Conservation (phyloP, 1,140 invertebrate species). For the Atta cephalotes region DNA sequence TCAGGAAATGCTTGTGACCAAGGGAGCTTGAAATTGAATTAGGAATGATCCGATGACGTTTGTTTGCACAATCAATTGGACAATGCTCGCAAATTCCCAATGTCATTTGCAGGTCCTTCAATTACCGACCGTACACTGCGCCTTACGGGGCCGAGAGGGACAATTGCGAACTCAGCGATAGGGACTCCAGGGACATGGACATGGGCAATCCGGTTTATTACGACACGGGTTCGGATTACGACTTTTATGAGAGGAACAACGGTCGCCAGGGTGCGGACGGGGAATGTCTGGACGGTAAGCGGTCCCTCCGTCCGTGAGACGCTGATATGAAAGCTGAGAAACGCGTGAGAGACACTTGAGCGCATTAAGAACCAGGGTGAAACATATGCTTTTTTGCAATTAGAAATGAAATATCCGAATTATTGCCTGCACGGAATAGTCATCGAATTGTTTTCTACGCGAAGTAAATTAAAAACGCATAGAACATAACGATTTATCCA, state of each 20-base stretch:
- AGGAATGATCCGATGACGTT: slow-evolving; percentile 38
- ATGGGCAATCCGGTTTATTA: slow-evolving; percentile 94
- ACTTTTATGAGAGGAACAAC: slow-evolving; percentile 94
- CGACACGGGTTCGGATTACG: slow-evolving; percentile 93
- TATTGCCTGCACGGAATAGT: not conserved
- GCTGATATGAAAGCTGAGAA: not conserved
- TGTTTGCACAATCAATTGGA: slow-evolving; percentile 47
- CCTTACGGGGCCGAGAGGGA: slow-evolving; percentile 91
- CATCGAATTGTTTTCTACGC: not conserved
- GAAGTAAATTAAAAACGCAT: not conserved
- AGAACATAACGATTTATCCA: not conserved
- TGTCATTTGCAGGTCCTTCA: slow-evolving; percentile 92
- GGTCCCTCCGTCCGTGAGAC: slow-evolving; percentile 31
- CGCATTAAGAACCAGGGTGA: not conserved
- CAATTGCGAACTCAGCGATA: slow-evolving; percentile 95
- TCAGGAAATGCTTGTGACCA: not conserved
- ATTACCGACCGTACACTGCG: slow-evolving; percentile 89
- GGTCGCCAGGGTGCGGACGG: slow-evolving; percentile 89
- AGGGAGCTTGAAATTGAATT: slow-evolving; percentile 34
- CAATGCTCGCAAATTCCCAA: slow-evolving; percentile 78
- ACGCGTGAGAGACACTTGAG: not conserved
- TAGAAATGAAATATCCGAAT: not conserved
- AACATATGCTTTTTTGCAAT: not conserved
- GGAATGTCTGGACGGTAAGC: slow-evolving; percentile 93
- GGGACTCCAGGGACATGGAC: slow-evolving; percentile 94